These are phyloP conservation scores for Gymnocheta viridis DNA, from an alignment of 2,888 invertebrate species.

Conservation along the genomic window DNA sequence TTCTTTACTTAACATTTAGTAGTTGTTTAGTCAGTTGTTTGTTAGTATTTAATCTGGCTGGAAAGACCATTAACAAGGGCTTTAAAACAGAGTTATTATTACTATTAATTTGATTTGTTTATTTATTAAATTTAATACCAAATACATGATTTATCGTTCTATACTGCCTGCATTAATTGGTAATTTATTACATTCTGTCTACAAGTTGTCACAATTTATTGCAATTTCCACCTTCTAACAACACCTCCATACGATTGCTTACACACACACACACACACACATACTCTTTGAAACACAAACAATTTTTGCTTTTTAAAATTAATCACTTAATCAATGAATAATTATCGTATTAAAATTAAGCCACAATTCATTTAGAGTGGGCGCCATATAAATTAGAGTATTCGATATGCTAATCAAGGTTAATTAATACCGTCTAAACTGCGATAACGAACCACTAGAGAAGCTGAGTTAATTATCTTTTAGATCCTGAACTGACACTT, in stretches of 20 bases:
- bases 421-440: constrained; percentile 55
- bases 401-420: constrained; percentile 60
- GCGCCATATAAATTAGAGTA: constrained; percentile 68
- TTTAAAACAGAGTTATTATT: constrained; percentile 26
- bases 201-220: constrained; percentile 68
- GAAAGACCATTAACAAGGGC: constrained; percentile 36
- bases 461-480: constrained; percentile 26
- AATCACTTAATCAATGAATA: constrained; percentile 68
- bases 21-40: neutral
- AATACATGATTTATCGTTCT: constrained; percentile 56
- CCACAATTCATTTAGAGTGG: constrained; percentile 61
- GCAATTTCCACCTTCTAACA: constrained; percentile 65
- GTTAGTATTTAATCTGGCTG: neutral
- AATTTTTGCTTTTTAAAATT: constrained; percentile 49
- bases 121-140: constrained; percentile 29
- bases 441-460: constrained; percentile 24
- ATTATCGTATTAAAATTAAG: constrained; percentile 64
- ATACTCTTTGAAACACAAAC: neutral
- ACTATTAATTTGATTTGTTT: constrained; percentile 32
- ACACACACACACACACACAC: neutral
- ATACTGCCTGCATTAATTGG: constrained; percentile 33
- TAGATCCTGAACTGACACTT: constrained; percentile 43
- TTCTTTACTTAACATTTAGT: neutral
- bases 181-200: constrained; percentile 66
- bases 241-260: constrained; percentile 40